These are phyloP conservation scores for Bombyx mori DNA, from an alignment of 1,140 invertebrate genomes.

Conservation along the genomic window DNA sequence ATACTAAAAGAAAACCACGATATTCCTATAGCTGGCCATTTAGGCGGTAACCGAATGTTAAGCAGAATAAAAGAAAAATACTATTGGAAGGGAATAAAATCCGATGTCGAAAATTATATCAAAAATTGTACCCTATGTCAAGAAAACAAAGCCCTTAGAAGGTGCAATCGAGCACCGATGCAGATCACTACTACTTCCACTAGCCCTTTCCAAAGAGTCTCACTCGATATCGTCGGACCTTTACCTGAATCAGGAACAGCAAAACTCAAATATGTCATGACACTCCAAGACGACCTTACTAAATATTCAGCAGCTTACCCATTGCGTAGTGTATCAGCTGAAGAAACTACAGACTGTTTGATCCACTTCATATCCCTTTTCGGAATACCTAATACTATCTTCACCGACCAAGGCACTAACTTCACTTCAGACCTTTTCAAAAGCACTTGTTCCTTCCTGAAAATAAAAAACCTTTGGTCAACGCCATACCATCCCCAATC, in stretches of 20 bases:
- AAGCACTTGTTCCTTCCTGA: not conserved
- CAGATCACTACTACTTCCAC: constrained; percentile 19
- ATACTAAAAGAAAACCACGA: no score
- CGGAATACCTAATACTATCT: constrained; percentile 2
- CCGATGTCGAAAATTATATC: constrained; percentile 19
- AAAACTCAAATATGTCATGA: not conserved
- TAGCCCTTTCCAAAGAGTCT: constrained; percentile 12
- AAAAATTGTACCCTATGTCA: constrained; percentile 17
- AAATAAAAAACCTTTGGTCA: constrained; percentile 7
- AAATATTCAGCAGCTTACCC: not conserved
- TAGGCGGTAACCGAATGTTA: constrained; percentile 14
- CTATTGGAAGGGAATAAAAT: constrained; percentile 24
- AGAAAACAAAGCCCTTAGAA: constrained; percentile 20
- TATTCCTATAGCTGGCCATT: no score
- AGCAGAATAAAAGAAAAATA: constrained; percentile 17
- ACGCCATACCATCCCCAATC: constrained; percentile 2
- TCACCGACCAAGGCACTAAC: constrained; percentile 2
- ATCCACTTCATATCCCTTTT: not conserved
- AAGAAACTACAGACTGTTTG: not conserved
- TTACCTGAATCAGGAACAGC: not conserved
- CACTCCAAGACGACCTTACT: not conserved
- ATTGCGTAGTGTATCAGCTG: not conserved
- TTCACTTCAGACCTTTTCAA: constrained; percentile 6
- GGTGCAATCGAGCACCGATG: no score
- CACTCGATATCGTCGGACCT: no score